phyloP scores from a whole-genome alignment of 2,113 vertebrate species.

The Tetraodon nigroviridis region DNA sequence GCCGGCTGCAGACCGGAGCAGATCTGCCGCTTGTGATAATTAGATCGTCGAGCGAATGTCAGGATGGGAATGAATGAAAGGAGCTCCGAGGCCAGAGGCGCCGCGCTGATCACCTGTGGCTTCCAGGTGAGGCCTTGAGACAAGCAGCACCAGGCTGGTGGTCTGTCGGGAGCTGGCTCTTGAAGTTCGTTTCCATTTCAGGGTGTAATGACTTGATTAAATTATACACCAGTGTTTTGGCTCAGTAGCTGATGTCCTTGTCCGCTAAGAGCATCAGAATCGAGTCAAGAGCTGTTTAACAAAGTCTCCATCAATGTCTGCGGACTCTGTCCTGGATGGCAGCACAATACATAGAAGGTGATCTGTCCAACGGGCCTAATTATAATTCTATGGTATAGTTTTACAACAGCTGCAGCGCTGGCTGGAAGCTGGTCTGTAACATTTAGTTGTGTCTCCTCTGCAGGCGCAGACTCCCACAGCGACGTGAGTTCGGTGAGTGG shows the following conservation, averaged over 20 bases:
- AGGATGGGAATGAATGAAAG: constrained; percentile 30
- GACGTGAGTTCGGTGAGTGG: constrained; percentile 80
- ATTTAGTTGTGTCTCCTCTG: background rate
- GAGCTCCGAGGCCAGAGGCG: constrained; percentile 26
- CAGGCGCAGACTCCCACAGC: constrained; percentile 72
- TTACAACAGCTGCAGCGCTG: no score
- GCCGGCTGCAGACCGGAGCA: constrained; percentile 40
- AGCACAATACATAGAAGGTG: no score
- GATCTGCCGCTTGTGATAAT: constrained; percentile 70
- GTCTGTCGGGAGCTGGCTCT: no score
- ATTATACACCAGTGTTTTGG: no score
- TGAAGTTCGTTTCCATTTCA: no score
- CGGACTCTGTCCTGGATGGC: background rate
- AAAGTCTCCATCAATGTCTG: constrained; percentile 35
- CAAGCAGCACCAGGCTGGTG: constrained; percentile 7
- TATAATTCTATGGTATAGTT: no score
- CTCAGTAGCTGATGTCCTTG: no score
- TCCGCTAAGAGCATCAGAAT: constrained; percentile 6
- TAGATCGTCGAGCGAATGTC: constrained; percentile 32
- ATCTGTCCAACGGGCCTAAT: no score
- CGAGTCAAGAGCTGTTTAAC: constrained; percentile 30
- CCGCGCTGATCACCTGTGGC: constrained; percentile 48
- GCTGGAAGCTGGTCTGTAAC: no score
- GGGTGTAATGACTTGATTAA: no score
- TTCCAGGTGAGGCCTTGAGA: constrained; percentile 47